Base-by-base conservation (phyloP, 2,888 invertebrate species). In the Spisula subtruncata region DNA sequence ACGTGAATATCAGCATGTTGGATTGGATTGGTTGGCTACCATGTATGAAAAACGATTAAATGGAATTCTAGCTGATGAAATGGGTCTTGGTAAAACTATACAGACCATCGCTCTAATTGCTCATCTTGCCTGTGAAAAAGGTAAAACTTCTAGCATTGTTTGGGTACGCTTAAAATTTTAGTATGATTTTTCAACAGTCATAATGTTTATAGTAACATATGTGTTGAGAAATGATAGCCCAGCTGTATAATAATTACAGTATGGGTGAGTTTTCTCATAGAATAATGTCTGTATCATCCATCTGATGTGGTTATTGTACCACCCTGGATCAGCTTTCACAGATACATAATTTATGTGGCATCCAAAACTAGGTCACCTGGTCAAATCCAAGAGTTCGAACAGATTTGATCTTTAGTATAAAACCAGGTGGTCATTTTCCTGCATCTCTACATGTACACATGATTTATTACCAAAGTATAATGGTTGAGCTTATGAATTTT, bases 31-130 rank as follows among this genome's bases (percentile, higher is more conserved):
- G 99, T 97, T 99, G 97, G 98, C 99, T 94, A 99, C 99, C 97
- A 98, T 96, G 96, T 95, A 96, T 93, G 96, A 95, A 87, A 97
- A 97, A 97, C 98, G 99, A 95, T 99, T 99, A 97, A 98, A 98
- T 89, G 99, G 99, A 25, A 99, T 99, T 96, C 97, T 99, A 95
- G 99, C 99, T 35, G 99, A 99, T 97, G 99, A 99, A 97, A 99
- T 99, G 99, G 99, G 99, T 91, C 97, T 99, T 93, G 99, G 99
- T 95, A 99, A 99, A 98, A 99, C 99, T 18, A 97, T 98, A 95
- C 98, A 99, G 98, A 99, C 99, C 1, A 99, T 99, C 96, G 98
- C 99, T 97, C 98, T 99, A 97, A 97, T 99, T 87, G 98, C 99
- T 97, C 98, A 99, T 96, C 97, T 99, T 90, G 99, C 96, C 29